Conservation (phyloP, 2,888 invertebrate genomes). For the Apantesis nais region DNA sequence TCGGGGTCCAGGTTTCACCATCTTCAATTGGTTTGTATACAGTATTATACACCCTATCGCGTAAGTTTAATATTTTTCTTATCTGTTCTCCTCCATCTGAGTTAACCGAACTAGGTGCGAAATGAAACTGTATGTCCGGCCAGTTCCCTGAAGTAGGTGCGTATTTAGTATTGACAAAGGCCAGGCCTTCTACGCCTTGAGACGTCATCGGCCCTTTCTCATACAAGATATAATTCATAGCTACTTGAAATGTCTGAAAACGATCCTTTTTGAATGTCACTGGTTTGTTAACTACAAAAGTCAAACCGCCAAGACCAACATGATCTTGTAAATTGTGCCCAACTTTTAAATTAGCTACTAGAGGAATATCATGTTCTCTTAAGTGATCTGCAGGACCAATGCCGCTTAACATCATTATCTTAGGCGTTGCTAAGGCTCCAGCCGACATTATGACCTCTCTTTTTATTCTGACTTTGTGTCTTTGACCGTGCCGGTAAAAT, state of each 20-base stretch:
- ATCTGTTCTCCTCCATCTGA: constrained; percentile 94
- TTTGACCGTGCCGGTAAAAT: constrained; percentile 88
- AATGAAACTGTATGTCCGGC: constrained; percentile 96
- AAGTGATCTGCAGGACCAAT: constrained; percentile 93
- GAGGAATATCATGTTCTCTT: constrained; percentile 89
- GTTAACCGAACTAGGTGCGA: constrained; percentile 93
- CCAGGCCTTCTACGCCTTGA: constrained; percentile 94
- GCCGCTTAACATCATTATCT: constrained; percentile 96
- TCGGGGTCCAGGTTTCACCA: constrained; percentile 91
- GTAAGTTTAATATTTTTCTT: constrained; percentile 89
- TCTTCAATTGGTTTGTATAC: constrained; percentile 92
- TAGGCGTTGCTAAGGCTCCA: constrained; percentile 95
- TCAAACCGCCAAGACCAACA: constrained; percentile 93
- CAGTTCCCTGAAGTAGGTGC: constrained; percentile 91
- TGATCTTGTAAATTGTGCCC: constrained; percentile 95
- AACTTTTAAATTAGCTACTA: constrained; percentile 91
- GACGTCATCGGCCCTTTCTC: constrained; percentile 94
- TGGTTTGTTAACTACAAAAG: constrained; percentile 93
- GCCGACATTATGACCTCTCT: constrained; percentile 94
- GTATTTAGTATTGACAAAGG: constrained; percentile 94
- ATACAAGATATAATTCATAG: constrained; percentile 92
- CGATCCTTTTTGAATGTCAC: constrained; percentile 91
- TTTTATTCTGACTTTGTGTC: constrained; percentile 89
- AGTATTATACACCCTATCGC: constrained; percentile 93
- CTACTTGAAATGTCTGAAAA: constrained; percentile 91